Percentiles rank a stretch among this genome's conserved stretches.
phyloP scores from a whole-genome alignment of 2,113 vertebrate species.

The Cebidichthys violaceus region DNA sequence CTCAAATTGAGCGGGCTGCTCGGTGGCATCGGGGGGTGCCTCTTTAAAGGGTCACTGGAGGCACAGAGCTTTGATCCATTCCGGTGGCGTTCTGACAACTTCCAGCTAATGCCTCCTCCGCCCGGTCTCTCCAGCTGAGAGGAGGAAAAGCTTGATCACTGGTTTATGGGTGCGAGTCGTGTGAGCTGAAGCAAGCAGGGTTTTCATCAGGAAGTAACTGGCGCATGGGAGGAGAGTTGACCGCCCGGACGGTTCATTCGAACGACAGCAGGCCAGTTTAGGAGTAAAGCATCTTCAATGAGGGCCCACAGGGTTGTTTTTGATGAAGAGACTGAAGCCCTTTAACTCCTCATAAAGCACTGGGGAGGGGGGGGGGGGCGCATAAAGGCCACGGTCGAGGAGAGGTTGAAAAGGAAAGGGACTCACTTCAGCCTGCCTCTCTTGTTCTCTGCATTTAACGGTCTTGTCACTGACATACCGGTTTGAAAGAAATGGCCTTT shows the following conservation, averaged over 20 bases:
- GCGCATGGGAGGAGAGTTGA: constrained; percentile 4
- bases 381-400: not conserved
- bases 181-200: constrained; percentile 36
- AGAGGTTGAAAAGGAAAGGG: constrained; percentile 34
- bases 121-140: constrained; percentile 30
- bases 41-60: constrained; percentile 55
- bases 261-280: constrained; percentile 38
- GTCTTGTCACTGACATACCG: not conserved
- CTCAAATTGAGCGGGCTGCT: constrained; percentile 28
- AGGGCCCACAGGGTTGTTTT: constrained; percentile 32
- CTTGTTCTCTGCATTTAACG: not conserved
- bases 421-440: not conserved
- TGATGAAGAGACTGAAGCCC: constrained; percentile 52
- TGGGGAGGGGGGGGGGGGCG: constrained; percentile 6
- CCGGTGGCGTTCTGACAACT: constrained; percentile 37
- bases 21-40: constrained; percentile 7
- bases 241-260: constrained; percentile 28
- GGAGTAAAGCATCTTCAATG: constrained; percentile 26
- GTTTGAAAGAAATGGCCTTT: constrained; percentile 1
- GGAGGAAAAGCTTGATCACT: constrained; percentile 34
- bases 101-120: constrained; percentile 30
- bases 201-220: constrained; percentile 55
- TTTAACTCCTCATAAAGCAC: constrained; percentile 41
- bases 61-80: constrained; percentile 46
- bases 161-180: constrained; percentile 44